A percentile compares a stretch with the other conserved stretches of the same genome.
Conservation (phyloP, 2,113 vertebrate species). For the Trichechus manatus region DNA sequence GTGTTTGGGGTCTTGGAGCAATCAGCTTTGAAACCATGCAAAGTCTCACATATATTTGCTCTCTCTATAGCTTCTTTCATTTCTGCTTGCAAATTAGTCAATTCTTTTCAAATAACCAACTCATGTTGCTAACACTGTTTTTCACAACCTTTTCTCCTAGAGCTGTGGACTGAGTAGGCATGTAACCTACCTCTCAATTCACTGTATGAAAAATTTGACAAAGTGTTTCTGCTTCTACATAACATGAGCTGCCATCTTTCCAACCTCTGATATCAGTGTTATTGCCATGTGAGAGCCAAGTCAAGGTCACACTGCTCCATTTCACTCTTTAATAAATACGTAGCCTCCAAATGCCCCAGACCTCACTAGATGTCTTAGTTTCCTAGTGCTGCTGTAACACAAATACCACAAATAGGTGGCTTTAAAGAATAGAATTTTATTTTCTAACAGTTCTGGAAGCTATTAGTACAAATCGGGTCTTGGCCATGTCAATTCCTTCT, state of each 20-base stretch:
- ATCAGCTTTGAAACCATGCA: neutral
- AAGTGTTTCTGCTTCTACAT: conserved; percentile 7
- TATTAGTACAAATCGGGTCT: too few relatives aligned
- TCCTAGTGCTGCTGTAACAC: too few relatives aligned
- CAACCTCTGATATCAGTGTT: conserved; percentile 41
- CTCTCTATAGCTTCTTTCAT: neutral
- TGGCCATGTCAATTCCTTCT: too few relatives aligned
- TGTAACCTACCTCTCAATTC: neutral
- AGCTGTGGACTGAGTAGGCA: neutral
- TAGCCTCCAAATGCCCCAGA: neutral
- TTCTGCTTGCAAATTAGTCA: conserved; percentile 1
- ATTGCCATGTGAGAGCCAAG: conserved; percentile 11
- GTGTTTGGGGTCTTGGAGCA: neutral
- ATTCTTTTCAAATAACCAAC: conserved; percentile 5
- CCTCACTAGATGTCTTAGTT: neutral
- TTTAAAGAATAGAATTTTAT: too few relatives aligned
- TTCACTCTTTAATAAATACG: conserved; percentile 20
- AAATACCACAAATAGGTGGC: too few relatives aligned
- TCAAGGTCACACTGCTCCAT: neutral
- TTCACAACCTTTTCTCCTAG: conserved; percentile 23
- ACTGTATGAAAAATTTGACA: conserved; percentile 8
- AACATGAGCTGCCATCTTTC: neutral
- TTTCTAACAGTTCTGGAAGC: too few relatives aligned
- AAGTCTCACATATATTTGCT: neutral
- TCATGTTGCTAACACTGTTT: neutral